Evolutionary conservation across 1,140 invertebrate species (phyloP), one percentile per base, ranked within the genome.

Genomic region (Medauroidea extradentata): DNA sequence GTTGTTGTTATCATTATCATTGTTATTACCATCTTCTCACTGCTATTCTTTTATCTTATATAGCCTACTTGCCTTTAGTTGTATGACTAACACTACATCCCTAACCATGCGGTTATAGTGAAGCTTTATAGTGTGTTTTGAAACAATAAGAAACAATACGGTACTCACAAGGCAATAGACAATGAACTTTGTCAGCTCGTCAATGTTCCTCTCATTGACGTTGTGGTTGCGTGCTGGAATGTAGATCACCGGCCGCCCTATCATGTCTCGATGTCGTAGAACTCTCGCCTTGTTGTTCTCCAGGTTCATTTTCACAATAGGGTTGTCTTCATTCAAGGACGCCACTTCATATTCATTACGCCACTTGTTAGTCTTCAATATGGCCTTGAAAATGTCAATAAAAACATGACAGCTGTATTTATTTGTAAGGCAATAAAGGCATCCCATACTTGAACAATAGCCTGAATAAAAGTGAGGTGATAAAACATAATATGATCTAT

Each of bases 301-400:
- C 52, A 81, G 71, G 69, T 87, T 79, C 49, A 79, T 79, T 60
- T 82, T 79, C 61, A 87, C 79, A 34, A 82, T 72, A 60, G 83
- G 80, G 64, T 83, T 78, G 18, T 85, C 79, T 57, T 75, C 71
- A 41, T 71, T 76, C 41, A 87, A 69, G 2, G 73, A 67, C 21
- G 74, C 71, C 9, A 88, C 85, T 57, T 83, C 83, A 78, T 87
- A 89, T 61, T 87, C 83, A 43, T 78, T 77, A 60, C 85, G 79
- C 87, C 87, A 89, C 73, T 88, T 88, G 70, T 89, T 89, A 48
- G 85, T 88, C 78, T 89, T 89, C 42, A 89, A 69, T 63, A 89
- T 81, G 53, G 84, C 84, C 85, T 87, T 59, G 27, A 77, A 75
- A 66, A 14, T 13, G 1, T n/a, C n/a, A 50, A 23, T 21, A 3